Conservation (phyloP, 2,113 vertebrate genomes). For the Sceloporus undulatus region DNA sequence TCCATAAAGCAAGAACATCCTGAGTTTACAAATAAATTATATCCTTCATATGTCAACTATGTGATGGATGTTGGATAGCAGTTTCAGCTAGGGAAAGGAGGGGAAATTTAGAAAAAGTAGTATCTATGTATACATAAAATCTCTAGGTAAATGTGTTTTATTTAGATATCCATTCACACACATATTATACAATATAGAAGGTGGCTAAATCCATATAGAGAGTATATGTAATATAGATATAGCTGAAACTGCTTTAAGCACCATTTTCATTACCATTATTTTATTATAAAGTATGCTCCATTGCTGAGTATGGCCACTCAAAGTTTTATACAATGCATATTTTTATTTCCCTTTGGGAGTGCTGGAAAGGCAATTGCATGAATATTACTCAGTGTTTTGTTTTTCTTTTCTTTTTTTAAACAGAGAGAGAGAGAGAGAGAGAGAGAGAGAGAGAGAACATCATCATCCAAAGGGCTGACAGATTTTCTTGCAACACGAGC, state of each 20-base stretch:
- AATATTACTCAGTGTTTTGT: not conserved
- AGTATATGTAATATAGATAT: slow-evolving; percentile 78
- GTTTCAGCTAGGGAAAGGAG: slow-evolving; percentile 68
- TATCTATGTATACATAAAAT: slow-evolving; percentile 57
- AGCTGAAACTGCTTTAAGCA: slow-evolving; percentile 83
- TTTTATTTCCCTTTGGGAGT: not conserved
- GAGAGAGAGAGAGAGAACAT: not conserved
- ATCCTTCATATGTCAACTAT: slow-evolving; percentile 77
- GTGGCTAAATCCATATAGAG: slow-evolving; percentile 63
- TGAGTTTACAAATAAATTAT: slow-evolving; percentile 85
- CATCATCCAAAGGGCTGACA: slow-evolving; percentile 19
- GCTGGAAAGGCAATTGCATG: slow-evolving; percentile 39
- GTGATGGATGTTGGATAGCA: slow-evolving; percentile 69
- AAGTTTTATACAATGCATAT: slow-evolving; percentile 63
- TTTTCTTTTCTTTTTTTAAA: no score
- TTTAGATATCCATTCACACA: slow-evolving; percentile 47
- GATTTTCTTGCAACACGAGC: slow-evolving; percentile 39
- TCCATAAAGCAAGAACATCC: slow-evolving; percentile 78
- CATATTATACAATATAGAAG: slow-evolving; percentile 47
- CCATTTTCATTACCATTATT: slow-evolving; percentile 75
- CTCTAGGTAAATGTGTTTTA: slow-evolving; percentile 58
- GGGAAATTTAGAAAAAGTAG: slow-evolving; percentile 73
- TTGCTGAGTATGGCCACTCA: slow-evolving; percentile 80
- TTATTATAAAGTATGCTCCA: slow-evolving; percentile 71
- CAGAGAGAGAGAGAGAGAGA: no score